Conservation (phyloP, 1,140 invertebrate genomes). For the Phthorimaea operculella region DNA sequence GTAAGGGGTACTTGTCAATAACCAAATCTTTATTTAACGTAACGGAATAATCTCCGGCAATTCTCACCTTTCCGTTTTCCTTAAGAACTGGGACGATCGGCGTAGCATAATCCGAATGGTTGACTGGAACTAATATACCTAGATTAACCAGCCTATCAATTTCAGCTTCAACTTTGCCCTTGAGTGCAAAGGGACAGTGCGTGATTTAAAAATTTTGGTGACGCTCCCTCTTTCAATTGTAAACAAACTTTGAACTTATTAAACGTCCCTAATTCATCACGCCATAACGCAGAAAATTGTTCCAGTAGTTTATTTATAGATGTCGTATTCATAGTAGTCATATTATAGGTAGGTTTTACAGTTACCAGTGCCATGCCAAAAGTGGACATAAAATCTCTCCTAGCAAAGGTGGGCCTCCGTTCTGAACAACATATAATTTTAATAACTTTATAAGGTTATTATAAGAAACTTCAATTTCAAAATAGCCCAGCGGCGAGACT, state of each 20-base stretch:
- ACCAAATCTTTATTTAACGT: slow-evolving; percentile 24
- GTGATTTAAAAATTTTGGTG: slow-evolving; percentile 27
- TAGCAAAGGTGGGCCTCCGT: slow-evolving; percentile 21
- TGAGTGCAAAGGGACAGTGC: slow-evolving; percentile 24
- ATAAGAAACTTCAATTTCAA: neutral
- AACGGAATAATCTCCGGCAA: slow-evolving; percentile 26
- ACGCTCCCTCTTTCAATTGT: slow-evolving; percentile 17
- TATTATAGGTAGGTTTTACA: neutral
- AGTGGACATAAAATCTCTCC: slow-evolving; percentile 25
- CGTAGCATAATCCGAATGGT: slow-evolving; percentile 20
- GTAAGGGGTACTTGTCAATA: slow-evolving; percentile 27
- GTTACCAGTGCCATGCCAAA: slow-evolving; percentile 21
- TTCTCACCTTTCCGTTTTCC: slow-evolving; percentile 19
- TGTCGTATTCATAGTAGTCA: slow-evolving; percentile 1
- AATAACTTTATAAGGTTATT: neutral
- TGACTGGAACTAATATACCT: slow-evolving; percentile 22
- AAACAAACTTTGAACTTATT: slow-evolving; percentile 28
- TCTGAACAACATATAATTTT: slow-evolving; percentile 7
- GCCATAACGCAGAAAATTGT: slow-evolving; percentile 16
- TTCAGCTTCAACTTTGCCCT: slow-evolving; percentile 18
- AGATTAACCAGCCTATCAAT: slow-evolving; percentile 18
- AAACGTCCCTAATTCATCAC: slow-evolving; percentile 26
- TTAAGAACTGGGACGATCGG: slow-evolving; percentile 31
- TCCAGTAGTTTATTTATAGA: slow-evolving; percentile 7
- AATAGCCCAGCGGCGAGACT: neutral